phyloP scores from a whole-genome alignment of 53 echinoderm and acorn worm genomes.

The Astropecten irregularis region DNA sequence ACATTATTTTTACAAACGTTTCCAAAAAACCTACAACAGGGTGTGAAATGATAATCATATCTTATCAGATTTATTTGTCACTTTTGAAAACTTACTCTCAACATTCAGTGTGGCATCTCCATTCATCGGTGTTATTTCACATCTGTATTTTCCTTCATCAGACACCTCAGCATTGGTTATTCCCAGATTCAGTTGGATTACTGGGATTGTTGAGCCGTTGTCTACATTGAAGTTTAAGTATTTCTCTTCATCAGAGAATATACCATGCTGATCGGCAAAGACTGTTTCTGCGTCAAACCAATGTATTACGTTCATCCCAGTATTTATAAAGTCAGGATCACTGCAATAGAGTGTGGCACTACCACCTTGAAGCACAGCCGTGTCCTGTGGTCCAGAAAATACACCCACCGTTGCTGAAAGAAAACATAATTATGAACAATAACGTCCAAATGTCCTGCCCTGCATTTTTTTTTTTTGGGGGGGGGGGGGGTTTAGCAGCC shows the following conservation, averaged over 20 bases:
- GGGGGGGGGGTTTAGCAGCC: too few species aligned
- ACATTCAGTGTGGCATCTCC: neutral
- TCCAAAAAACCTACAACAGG: too few species aligned
- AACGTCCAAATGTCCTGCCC: too few species aligned
- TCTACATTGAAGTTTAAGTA: neutral
- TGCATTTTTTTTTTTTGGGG: too few species aligned
- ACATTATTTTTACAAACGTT: too few species aligned
- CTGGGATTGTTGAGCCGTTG: too few species aligned
- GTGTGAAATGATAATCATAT: too few species aligned
- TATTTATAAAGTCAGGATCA: neutral
- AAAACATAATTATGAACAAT: too few species aligned
- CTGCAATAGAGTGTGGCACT: neutral
- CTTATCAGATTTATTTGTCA: too few species aligned
- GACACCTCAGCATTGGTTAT: neutral
- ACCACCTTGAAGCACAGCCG: neutral
- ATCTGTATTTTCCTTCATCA: constrained; percentile 16
- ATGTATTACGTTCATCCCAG: neutral
- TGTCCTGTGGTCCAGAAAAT: too few species aligned
- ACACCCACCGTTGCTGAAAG: too few species aligned
- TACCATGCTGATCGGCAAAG: neutral
- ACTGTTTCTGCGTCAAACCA: neutral
- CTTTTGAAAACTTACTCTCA: constrained; percentile 16
- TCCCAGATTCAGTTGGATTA: neutral
- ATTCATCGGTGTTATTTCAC: neutral
- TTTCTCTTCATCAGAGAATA: neutral